Conservation (phyloP, 1,140 invertebrate species). For the Andricus grossulariae region DNA sequence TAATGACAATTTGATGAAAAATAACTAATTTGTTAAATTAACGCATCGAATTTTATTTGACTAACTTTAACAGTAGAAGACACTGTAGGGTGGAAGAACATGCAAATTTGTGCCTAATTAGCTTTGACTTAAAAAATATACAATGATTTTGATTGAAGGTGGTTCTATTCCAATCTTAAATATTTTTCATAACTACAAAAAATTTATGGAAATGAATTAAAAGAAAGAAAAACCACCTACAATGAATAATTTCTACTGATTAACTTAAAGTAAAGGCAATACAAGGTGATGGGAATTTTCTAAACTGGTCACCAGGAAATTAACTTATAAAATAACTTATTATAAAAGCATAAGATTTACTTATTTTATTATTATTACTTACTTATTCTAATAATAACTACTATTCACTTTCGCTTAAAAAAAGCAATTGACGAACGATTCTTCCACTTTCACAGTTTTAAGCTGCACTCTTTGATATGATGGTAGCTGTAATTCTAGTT, state of each 20-base stretch:
- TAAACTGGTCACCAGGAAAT: background rate
- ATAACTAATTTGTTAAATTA: background rate
- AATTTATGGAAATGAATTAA: background rate
- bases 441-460: background rate
- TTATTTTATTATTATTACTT: background rate
- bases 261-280: background rate
- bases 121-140: background rate
- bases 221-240: background rate
- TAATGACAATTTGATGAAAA: background rate
- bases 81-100: constrained; percentile 12
- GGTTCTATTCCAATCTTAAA: background rate
- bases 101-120: background rate
- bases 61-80: background rate
- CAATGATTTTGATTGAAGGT: background rate
- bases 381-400: constrained; percentile 1
- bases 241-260: background rate
- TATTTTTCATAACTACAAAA: background rate
- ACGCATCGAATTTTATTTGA: background rate
- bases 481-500: background rate
- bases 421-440: background rate
- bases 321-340: background rate
- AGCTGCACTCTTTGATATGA: constrained; percentile 13
- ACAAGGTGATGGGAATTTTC: background rate
- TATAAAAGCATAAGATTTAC: background rate
- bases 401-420: background rate